These are phyloP conservation scores for Megaustenia siamemsis DNA, from an alignment of 2,888 invertebrate genomes.

Conservation along the genomic window DNA sequence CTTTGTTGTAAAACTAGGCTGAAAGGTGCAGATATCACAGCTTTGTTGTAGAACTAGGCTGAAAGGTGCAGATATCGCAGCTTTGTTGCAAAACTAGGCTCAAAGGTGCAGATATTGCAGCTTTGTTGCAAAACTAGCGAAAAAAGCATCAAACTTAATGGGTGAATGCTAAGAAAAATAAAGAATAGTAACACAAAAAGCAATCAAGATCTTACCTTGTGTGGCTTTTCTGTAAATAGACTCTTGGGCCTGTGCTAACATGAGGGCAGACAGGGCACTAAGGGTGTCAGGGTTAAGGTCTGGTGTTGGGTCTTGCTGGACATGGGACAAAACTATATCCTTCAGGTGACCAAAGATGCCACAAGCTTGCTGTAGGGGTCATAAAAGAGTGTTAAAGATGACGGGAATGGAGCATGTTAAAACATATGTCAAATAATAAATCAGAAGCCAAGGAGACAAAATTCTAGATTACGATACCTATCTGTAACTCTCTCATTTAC, in stretches of 20 bases:
- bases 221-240: constrained; percentile 95
- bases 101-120: no score
- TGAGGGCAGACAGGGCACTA: constrained; percentile 89
- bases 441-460: background rate
- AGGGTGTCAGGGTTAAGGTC: constrained; percentile 96
- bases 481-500: no score
- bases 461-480: no score
- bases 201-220: constrained; percentile 80
- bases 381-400: background rate
- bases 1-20: no score
- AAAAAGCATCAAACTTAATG: no score
- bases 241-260: constrained; percentile 99
- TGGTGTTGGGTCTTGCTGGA: constrained; percentile 96
- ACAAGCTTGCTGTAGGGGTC: constrained; percentile 86
- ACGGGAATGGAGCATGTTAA: background rate
- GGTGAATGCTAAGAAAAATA: no score
- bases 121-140: no score
- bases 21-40: no score
- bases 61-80: no score
- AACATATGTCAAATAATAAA: background rate
- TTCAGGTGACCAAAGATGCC: constrained; percentile 94
- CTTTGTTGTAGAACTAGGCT: no score
- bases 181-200: no score
- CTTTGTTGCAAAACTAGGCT: no score
- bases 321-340: constrained; percentile 84